These are phyloP conservation scores for Ctenoplectra terminalis DNA, from an alignment of 1,140 invertebrate species.

Conservation along the genomic window DNA sequence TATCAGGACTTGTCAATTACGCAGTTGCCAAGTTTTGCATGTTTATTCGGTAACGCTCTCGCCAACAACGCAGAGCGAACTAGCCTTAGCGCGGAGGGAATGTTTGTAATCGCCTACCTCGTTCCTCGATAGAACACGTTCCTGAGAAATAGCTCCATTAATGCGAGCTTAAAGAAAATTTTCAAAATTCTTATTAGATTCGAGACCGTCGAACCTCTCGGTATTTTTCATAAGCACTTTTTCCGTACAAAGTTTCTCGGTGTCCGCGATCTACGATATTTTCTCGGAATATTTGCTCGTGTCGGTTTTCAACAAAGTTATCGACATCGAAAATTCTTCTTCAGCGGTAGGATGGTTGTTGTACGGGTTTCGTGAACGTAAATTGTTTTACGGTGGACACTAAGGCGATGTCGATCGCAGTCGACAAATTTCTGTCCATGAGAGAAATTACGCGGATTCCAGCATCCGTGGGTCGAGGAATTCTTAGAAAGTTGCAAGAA, in stretches of 20 bases:
- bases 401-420: background rate
- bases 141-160: background rate
- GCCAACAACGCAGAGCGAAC: slow-evolving; percentile 5
- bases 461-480: background rate
- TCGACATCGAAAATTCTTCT: background rate
- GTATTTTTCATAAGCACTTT: background rate
- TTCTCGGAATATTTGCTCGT: too few species aligned
- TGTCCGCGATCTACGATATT: background rate
- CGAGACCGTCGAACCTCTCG: background rate
- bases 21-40: slow-evolving; percentile 55
- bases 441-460: slow-evolving; percentile 29
- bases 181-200: too few species aligned
- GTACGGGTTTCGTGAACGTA: background rate
- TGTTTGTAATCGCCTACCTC: background rate
- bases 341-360: background rate
- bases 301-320: too few species aligned
- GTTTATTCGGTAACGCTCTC: slow-evolving; percentile 18
- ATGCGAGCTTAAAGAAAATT: too few species aligned
- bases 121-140: background rate
- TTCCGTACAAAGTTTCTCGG: background rate
- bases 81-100: slow-evolving; percentile 12
- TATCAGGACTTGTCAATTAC: slow-evolving; percentile 60
- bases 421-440: slow-evolving; percentile 35
- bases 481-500: slow-evolving; percentile 12
- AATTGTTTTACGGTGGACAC: background rate